Evolutionary conservation across 2,113 vertebrate species (phyloP), one percentile per base, ranked within the genome.

Genomic region (Miniopterus natalensis): DNA sequence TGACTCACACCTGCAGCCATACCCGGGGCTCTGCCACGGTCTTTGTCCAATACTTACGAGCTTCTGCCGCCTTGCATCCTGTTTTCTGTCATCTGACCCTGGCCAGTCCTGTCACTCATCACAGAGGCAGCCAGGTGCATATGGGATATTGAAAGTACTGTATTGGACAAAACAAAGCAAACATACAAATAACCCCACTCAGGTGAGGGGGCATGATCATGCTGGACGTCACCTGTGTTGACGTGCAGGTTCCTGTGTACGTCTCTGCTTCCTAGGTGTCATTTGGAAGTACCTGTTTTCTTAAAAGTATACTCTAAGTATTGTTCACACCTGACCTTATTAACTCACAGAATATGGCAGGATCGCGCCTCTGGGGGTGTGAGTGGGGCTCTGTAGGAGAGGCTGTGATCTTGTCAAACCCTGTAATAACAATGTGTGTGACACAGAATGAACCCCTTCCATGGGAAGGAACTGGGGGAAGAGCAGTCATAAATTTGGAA

Each of bases 401-500:
- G 31, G 3, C 9, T 89, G 36, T 71, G 65, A 92, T 71, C 53
- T 95, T 93, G 47, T 86, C 53, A 93, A 31, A 73, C 15, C 15
- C 78, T 90, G 1, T 90, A 59, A n/a, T 94, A 77, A 88, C 65
- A 93, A 70, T 85, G 70, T 81, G 17, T 94, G 45, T 93, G 89
- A 77, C 20, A 61, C 27, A 61, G 55, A 88, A 73, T 70, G 51
- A 95, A 88, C 85, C 29, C n/a, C 6, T 93, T 90, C 57, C 15
- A 8, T 89, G 23, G 27, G 94, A 88, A 84, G 25, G 25, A 86
- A 17, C 70, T 20, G 49, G 66, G 40, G 31, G 49, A 86, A 81
- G 79, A 79, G 71, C 94, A 83, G 84, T 73, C 5, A 42, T 93
- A 92, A 57, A 88, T 89, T 63, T 89, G 18, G 42, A 96, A 93